Conservation (phyloP, 2,888 invertebrate species). For the Mesorhabditis sp. region DNA sequence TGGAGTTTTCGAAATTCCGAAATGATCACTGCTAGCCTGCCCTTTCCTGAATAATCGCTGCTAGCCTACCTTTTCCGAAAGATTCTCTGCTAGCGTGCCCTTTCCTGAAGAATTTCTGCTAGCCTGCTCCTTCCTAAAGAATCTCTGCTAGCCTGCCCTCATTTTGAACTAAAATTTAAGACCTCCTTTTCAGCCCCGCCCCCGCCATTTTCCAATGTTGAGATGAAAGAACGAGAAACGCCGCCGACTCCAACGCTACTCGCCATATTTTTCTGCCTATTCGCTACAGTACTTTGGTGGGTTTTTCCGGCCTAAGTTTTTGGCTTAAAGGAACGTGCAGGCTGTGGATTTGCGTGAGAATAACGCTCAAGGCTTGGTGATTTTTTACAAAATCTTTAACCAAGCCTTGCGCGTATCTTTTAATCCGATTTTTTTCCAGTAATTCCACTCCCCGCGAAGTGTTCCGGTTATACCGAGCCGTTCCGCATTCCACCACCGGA, state of each 20-base stretch:
- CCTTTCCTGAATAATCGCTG: too few relatives aligned
- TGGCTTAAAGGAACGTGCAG: too few relatives aligned
- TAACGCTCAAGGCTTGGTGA: too few relatives aligned
- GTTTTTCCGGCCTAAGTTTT: not conserved
- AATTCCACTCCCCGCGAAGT: not conserved
- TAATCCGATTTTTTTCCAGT: not conserved
- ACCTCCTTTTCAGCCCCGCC: not conserved
- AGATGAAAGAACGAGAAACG: constrained; percentile 2
- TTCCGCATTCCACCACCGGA: not conserved
- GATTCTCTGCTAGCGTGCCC: too few relatives aligned
- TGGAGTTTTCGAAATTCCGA: too few relatives aligned
- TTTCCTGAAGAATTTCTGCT: too few relatives aligned
- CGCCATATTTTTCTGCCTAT: not conserved
- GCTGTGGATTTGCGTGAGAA: too few relatives aligned
- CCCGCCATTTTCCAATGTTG: not conserved
- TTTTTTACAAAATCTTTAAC: too few relatives aligned
- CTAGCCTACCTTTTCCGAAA: too few relatives aligned
- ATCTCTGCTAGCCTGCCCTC: too few relatives aligned
- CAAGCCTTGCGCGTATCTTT: too few relatives aligned
- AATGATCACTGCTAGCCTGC: not conserved
- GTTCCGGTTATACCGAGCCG: not conserved
- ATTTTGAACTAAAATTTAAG: not conserved
- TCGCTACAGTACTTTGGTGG: not conserved
- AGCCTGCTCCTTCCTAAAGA: too few relatives aligned
- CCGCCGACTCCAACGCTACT: not conserved